Conservation (phyloP, 1,140 invertebrate species). For the Argopecten irradians region DNA sequence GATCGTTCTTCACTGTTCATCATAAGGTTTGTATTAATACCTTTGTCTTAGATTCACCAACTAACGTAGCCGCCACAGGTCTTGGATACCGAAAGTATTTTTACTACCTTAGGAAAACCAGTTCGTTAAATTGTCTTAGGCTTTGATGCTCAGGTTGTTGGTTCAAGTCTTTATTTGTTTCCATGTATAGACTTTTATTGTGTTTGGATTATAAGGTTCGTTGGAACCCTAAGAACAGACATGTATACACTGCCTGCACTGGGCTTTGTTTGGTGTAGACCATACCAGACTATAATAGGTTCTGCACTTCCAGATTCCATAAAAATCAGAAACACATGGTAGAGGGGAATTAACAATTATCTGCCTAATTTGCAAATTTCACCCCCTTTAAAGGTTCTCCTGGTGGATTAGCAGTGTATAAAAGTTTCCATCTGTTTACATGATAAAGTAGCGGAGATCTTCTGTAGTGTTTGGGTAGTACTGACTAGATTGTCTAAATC, state of each 20-base stretch:
- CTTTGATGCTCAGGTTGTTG: too few relatives aligned
- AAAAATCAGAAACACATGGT: background rate
- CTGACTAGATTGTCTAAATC: too few relatives aligned
- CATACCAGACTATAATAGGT: background rate
- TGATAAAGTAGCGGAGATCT: background rate
- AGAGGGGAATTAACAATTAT: constrained; percentile 2
- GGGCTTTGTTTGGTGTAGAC: background rate
- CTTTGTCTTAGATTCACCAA: too few relatives aligned
- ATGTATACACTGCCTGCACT: background rate
- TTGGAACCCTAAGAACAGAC: background rate
- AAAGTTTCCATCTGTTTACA: background rate
- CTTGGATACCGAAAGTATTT: too few relatives aligned
- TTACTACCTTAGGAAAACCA: too few relatives aligned
- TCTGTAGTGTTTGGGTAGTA: too few relatives aligned
- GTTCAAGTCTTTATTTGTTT: too few relatives aligned
- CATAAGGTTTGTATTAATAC: too few relatives aligned
- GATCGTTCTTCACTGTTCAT: too few relatives aligned
- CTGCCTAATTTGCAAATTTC: constrained; percentile 17
- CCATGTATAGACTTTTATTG: too few relatives aligned
- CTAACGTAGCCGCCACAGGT: too few relatives aligned
- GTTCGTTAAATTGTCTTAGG: too few relatives aligned
- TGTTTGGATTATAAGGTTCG: background rate
- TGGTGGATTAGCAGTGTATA: background rate
- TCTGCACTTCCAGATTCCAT: constrained; percentile 15
- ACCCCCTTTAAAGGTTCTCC: background rate